Base-by-base conservation (phyloP, 2,888 invertebrate species). In the Pheosia tremula region DNA sequence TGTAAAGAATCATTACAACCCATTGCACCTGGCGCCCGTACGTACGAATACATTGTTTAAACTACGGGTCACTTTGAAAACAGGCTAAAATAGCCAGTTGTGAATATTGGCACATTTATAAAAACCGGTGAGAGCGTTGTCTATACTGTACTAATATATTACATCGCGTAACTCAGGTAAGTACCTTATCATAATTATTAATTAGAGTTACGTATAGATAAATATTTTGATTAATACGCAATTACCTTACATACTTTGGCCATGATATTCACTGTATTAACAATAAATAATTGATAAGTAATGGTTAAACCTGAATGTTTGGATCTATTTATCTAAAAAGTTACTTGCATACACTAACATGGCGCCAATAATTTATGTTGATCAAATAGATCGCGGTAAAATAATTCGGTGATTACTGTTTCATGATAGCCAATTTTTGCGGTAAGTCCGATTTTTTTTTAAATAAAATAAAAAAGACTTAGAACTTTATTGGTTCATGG, bases 11-110 rank as follows among this genome's bases (percentile, higher is more conserved):
- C 83, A 86, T 89, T 84, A 88, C 90, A 87, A 79, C 81, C 86
- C 88, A 89, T 86, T 90, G 90, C 80, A 76, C 66, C 76, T 82
- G 83, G 90, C 80, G 77, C 66, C 76, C 82, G 83, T 84, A 83
- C 85, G 86, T 83, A 85, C 79, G 81, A 87, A 86, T 89, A 85
- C 79, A 80, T 80, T 86, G 87, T 89, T 89, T 84, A 85, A 88
- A 88, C 85, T 87, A 85, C 82, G 83, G 72, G 66, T 82, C 76
- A 83, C 84, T 84, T 84, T 85, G 79, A 81, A 85, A 84, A 82
- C 77, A 66, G 70, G 71, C 65, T 69, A 77, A 76, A 81, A 76
- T 68, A 72, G 58, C 61, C 65, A 66, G 69, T 73, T 77, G 72
- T 66, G 66, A 72, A 72, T 73, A 72, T 69, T 60, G 64, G 47